Conservation (phyloP, 2,888 invertebrate species). For the Phengaris arion region DNA sequence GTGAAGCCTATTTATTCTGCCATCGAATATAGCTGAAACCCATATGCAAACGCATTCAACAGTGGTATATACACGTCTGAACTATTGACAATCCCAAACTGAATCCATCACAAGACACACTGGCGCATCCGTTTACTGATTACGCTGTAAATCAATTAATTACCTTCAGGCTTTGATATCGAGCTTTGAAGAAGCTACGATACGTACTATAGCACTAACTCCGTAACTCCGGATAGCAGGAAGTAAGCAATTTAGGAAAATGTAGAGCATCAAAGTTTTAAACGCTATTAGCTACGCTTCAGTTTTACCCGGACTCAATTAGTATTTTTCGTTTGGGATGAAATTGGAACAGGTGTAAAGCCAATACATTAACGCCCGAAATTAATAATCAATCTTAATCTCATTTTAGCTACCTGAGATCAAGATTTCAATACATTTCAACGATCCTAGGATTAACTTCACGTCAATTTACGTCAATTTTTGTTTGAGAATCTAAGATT, state of each 20-base stretch:
- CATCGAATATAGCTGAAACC: no score
- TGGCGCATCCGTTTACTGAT: constrained; percentile 14
- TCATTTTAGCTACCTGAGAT: no score
- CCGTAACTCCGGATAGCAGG: neutral
- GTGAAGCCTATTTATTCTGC: no score
- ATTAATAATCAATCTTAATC: no score
- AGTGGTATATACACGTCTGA: neutral
- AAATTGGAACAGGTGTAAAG: no score
- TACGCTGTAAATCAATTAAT: constrained; percentile 18
- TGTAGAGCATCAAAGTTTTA: constrained; percentile 1
- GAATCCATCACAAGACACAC: neutral
- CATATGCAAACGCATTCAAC: no score
- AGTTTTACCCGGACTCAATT: neutral
- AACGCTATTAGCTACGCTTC: neutral
- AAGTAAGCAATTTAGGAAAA: constrained; percentile 11
- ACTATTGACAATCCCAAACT: neutral
- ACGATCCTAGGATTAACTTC: no score
- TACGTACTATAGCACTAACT: neutral
- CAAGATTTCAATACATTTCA: no score
- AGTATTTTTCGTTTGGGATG: no score
- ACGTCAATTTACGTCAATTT: no score
- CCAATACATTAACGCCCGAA: no score
- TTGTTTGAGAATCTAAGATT: no score
- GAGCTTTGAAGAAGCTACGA: constrained; percentile 4
- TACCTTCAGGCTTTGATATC: constrained; percentile 13